A percentile compares a stretch with the other conserved stretches of the same genome.
phyloP scores from a whole-genome alignment of 2,888 invertebrate genomes.

The Synanthedon myopaeformis region DNA sequence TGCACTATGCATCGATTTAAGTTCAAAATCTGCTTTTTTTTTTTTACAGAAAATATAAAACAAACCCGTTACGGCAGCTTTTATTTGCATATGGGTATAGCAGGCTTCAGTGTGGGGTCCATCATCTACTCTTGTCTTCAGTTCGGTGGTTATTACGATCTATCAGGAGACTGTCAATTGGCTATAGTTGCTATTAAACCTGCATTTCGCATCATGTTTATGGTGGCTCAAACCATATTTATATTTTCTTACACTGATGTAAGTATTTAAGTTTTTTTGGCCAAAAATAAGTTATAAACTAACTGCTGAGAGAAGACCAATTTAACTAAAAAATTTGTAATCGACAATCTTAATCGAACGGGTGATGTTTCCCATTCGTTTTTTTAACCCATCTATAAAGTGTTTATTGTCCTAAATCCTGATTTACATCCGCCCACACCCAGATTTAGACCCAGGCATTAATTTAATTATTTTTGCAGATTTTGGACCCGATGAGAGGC shows the following conservation, averaged over 20 bases:
- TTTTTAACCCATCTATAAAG: no score
- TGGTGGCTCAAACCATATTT: slow-evolving; percentile 78
- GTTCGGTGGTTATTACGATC: slow-evolving; percentile 78
- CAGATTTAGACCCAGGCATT: neutral
- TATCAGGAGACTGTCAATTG: slow-evolving; percentile 71
- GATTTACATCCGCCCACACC: no score
- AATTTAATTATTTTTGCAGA: slow-evolving; percentile 24
- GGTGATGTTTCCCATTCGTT: no score
- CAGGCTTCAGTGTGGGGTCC: slow-evolving; percentile 76
- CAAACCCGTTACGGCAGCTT: slow-evolving; percentile 70
- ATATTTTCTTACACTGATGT: slow-evolving; percentile 79
- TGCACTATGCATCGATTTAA: neutral
- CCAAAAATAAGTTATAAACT: no score
- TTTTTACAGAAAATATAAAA: slow-evolving; percentile 27
- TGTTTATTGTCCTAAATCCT: no score
- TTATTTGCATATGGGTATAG: slow-evolving; percentile 74
- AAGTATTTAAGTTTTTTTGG: slow-evolving; percentile 21
- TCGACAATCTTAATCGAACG: no score
- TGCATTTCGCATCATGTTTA: slow-evolving; percentile 72
- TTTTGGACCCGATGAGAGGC: slow-evolving; percentile 57
- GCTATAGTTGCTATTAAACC: slow-evolving; percentile 74
- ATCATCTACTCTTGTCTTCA: slow-evolving; percentile 80
- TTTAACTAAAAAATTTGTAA: no score
- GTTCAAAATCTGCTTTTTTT: neutral
- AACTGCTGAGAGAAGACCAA: no score